Evolutionary conservation across 1,140 invertebrate genomes (phyloP).

Genomic region (Andrena cerasifolii): DNA sequence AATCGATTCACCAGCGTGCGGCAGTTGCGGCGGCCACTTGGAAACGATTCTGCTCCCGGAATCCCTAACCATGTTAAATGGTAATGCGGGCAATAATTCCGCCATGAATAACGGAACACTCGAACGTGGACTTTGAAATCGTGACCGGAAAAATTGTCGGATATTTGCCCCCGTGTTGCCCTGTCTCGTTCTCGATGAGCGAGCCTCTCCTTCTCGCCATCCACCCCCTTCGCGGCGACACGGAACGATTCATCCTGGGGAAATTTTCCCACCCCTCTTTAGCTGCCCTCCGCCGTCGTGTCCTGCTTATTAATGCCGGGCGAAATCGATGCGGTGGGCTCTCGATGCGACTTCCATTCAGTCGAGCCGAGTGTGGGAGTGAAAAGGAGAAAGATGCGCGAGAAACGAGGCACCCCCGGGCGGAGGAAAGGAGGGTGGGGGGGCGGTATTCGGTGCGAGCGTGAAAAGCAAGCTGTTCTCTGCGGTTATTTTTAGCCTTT

Average conservation of each 20-base stretch:
- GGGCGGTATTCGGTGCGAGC: no score
- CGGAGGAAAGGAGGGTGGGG: neutral
- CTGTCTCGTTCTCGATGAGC: neutral
- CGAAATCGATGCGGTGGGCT: slow-evolving; percentile 6
- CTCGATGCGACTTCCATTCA: slow-evolving; percentile 11
- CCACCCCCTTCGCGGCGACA: neutral
- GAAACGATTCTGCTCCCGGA: slow-evolving; percentile 59
- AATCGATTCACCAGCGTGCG: slow-evolving; percentile 54
- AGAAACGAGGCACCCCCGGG: neutral
- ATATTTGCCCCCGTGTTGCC: slow-evolving; percentile 13
- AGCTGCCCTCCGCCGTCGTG: neutral
- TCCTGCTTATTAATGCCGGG: slow-evolving; percentile 23
- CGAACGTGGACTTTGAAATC: slow-evolving; percentile 60
- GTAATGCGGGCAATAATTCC: slow-evolving; percentile 63
- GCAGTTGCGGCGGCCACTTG: slow-evolving; percentile 31
- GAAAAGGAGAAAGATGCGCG: neutral
- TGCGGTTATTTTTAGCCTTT: slow-evolving; percentile 4
- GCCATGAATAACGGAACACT: slow-evolving; percentile 55
- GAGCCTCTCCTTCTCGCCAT: neutral
- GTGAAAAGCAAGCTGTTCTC: neutral
- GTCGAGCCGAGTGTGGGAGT: neutral
- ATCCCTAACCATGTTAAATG: slow-evolving; percentile 65
- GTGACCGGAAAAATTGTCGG: slow-evolving; percentile 39
- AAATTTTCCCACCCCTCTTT: neutral
- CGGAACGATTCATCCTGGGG: slow-evolving; percentile 10